Conservation (phyloP, 2,888 invertebrate genomes). For the Copidosoma aretas region DNA sequence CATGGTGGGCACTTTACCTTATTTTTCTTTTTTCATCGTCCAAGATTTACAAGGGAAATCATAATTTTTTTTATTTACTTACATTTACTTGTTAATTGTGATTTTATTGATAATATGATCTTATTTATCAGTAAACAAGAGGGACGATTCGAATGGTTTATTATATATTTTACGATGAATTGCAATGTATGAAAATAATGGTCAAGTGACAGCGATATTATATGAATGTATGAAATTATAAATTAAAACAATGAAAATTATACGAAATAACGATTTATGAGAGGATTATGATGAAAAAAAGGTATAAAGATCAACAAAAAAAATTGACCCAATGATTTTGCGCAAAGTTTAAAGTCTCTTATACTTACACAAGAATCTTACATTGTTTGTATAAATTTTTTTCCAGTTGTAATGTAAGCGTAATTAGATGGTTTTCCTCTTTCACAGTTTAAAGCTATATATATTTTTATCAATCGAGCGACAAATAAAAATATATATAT, state of each 20-base stretch:
- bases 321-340: slow-evolving; percentile 27
- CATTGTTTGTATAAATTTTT: slow-evolving; percentile 38
- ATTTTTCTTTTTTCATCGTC: slow-evolving; percentile 38
- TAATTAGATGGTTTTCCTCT: slow-evolving; percentile 13
- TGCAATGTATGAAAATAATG: slow-evolving; percentile 49
- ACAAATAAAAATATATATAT: slow-evolving; percentile 32
- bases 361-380: slow-evolving; percentile 34
- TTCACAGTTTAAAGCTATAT: slow-evolving; percentile 34
- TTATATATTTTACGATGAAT: slow-evolving; percentile 54
- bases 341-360: slow-evolving; percentile 39
- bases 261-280: slow-evolving; percentile 39
- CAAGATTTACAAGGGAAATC: slow-evolving; percentile 26
- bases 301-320: slow-evolving; percentile 33
- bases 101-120: slow-evolving; percentile 25
- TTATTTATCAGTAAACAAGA: slow-evolving; percentile 40
- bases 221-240: slow-evolving; percentile 48
- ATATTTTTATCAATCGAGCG: slow-evolving; percentile 38
- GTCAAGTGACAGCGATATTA: slow-evolving; percentile 46
- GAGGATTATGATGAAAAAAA: slow-evolving; percentile 37
- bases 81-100: slow-evolving; percentile 38
- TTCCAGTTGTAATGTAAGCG: slow-evolving; percentile 38
- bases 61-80: slow-evolving; percentile 34
- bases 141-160: slow-evolving; percentile 45
- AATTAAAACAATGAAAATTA: slow-evolving; percentile 40
- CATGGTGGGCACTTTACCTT: slow-evolving; percentile 32